These are phyloP conservation scores for Malthinus flaveolus DNA, from an alignment of 2,888 invertebrate species.

Conservation along the genomic window DNA sequence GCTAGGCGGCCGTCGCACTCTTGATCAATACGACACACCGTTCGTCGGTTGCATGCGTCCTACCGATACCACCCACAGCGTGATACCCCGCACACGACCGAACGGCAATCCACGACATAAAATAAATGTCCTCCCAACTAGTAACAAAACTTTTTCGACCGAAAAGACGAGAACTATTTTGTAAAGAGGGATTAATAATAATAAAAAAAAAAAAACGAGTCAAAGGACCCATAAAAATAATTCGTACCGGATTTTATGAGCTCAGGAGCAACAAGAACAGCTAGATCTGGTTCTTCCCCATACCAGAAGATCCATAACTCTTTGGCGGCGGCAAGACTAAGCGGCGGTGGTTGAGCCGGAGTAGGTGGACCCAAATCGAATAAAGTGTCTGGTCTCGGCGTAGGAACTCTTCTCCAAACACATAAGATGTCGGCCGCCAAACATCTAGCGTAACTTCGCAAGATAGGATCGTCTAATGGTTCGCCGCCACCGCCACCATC, in stretches of 20 bases:
- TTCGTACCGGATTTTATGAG: constrained; percentile 83
- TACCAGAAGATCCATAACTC: constrained; percentile 99
- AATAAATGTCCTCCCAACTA: neutral
- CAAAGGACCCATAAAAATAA: neutral
- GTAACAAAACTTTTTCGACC: neutral
- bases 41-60: constrained; percentile 23
- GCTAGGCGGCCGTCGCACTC: constrained; percentile 31
- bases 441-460: constrained; percentile 88
- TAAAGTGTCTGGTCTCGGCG: constrained; percentile 50
- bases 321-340: constrained; percentile 86
- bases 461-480: constrained; percentile 87
- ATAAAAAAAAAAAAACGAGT: neutral
- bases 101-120: constrained; percentile 18
- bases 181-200: neutral
- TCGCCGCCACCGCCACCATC: constrained; percentile 62
- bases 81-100: constrained; percentile 26
- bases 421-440: constrained; percentile 93
- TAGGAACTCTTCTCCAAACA: constrained; percentile 93
- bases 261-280: constrained; percentile 81
- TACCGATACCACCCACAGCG: constrained; percentile 31
- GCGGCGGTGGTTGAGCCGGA: constrained; percentile 66
- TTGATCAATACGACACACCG: constrained; percentile 34
- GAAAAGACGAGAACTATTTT: neutral
- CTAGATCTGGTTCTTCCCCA: constrained; percentile 92
- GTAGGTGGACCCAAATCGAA: constrained; percentile 59